Base-by-base conservation (phyloP, 2,888 invertebrate species). In the Scelioninae gen. 1 region DNA sequence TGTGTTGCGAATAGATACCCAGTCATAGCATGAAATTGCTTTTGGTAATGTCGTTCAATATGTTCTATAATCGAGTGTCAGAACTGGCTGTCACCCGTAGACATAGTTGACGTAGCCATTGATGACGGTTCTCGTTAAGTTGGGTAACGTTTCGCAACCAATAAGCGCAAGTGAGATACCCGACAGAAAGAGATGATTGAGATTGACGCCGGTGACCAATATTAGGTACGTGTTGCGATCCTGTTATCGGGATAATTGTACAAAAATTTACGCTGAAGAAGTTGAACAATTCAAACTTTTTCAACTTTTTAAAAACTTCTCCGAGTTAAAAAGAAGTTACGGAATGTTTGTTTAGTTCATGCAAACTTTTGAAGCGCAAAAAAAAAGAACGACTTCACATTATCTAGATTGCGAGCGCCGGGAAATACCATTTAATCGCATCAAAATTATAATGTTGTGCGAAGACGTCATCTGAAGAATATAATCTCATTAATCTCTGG, bases 31-130 rank as follows among this genome's bases (percentile, higher is more conserved):
- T 74, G 79, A 80, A 80, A 80, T 80, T 74, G 66, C 66, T 74
- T 80, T 74, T 68, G 72, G 72, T 80, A 72, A 80, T 80, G 74
- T 66, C 72, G 72, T 68, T 74, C 72, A 80, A 80, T 80, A 69
- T 49, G 60, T 74, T 74, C 66, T 23, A 68, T 80, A 74, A 80
- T 79, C 79, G 79, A 72, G 60, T 79, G 79, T 79, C 72, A 72
- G 71, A 71, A 58, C 63, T 78, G 77, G 84, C 53, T 75, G 82
- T 80, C 80, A 84, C 79, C 51, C 60, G 63, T 81, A 55, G 56
- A 65, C 66, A 45, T 45, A 63, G 74, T 80, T 80, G 85, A 78
- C 53, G 71, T 58, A 58, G 78, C 58, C 47, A 72, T 78, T 78
- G 71, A 78, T 78, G 78, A 71, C 65, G 65, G 65, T 65, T 78